Evolutionary conservation across 2,888 invertebrate genomes (phyloP).

Genomic region (Ernsta delagoae): DNA sequence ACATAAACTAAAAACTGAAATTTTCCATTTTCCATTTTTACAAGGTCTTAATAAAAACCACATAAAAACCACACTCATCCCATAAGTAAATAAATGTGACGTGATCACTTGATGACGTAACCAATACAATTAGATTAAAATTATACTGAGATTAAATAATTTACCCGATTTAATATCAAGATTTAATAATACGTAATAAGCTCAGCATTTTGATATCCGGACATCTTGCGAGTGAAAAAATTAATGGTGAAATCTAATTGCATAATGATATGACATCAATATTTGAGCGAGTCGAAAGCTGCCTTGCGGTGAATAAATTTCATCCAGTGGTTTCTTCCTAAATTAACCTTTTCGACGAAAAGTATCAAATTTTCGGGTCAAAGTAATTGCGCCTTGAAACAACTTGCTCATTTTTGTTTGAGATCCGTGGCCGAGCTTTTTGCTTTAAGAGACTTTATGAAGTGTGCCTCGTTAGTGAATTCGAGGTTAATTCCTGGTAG

Average conservation of each 20-base stretch:
- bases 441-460: slow-evolving; percentile 1
- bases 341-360: slow-evolving; percentile 33
- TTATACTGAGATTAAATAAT: no score
- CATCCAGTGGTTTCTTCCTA: slow-evolving; percentile 24
- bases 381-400: slow-evolving; percentile 34
- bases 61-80: no score
- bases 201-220: slow-evolving; percentile 27
- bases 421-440: background rate
- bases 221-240: slow-evolving; percentile 44
- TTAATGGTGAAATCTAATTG: slow-evolving; percentile 38
- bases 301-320: slow-evolving; percentile 31
- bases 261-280: slow-evolving; percentile 18
- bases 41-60: no score
- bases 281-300: slow-evolving; percentile 13
- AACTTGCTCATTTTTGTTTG: slow-evolving; percentile 33
- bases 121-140: no score
- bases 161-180: no score
- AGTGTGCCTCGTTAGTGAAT: background rate
- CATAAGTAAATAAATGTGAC: no score
- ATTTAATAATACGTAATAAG: no score
- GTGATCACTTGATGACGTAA: no score
- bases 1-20: no score
- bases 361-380: slow-evolving; percentile 33
- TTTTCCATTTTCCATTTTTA: no score
- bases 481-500: background rate